Percentiles rank a stretch among this genome's conserved stretches.
Evolutionary conservation across 1,140 invertebrate species (phyloP).

Genomic region (Portunus trituberculatus): DNA sequence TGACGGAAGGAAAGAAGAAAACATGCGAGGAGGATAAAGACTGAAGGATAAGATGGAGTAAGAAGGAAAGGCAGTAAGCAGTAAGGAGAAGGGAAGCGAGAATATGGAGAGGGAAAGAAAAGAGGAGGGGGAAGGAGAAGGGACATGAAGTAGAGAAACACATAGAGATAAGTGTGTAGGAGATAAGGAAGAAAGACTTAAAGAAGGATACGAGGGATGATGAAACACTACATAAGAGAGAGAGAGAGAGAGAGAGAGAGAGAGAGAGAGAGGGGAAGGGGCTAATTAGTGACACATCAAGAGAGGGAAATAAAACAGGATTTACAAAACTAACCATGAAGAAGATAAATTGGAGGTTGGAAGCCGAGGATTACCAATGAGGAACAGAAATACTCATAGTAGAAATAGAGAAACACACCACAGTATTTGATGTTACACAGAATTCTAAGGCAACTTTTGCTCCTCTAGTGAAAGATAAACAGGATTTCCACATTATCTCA

Average conservation of each 20-base stretch:
- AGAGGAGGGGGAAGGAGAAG: background rate
- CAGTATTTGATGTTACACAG: too few species aligned
- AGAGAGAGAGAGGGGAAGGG: background rate
- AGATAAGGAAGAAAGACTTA: background rate
- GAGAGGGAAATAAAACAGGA: background rate
- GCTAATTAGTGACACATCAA: background rate
- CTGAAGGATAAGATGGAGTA: background rate
- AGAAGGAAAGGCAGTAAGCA: background rate
- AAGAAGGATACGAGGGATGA: too few species aligned
- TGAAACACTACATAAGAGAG: background rate
- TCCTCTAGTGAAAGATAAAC: too few species aligned
- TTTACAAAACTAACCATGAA: background rate
- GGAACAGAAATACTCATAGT: background rate
- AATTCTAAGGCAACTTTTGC: too few species aligned
- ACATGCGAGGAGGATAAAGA: too few species aligned
- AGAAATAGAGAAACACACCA: too few species aligned
- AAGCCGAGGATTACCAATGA: background rate
- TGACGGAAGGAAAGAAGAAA: too few species aligned
- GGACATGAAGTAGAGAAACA: background rate
- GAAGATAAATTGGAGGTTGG: background rate
- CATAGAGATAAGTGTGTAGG: background rate
- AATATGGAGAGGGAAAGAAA: background rate
- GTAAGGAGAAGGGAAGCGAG: background rate
- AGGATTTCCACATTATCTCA: too few species aligned
- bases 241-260: background rate